phyloP scores from a whole-genome alignment of 2,888 invertebrate genomes.

The Harmothoe impar region DNA sequence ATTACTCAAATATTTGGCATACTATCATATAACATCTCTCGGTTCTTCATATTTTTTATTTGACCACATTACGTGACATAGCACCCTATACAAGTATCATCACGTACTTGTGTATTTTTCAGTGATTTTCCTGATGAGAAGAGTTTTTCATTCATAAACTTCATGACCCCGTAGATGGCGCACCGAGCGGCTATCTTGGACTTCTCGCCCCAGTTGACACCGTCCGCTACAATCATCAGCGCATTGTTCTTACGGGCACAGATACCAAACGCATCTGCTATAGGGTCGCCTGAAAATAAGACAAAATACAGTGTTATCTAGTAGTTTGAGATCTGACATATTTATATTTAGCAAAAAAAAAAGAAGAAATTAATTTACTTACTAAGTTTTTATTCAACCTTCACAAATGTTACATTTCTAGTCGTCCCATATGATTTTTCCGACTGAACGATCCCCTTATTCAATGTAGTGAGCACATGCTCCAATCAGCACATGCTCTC shows the following conservation, averaged over 20 bases:
- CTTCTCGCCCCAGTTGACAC: constrained; percentile 96
- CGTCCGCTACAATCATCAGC: constrained; percentile 92
- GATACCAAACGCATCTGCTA: constrained; percentile 93
- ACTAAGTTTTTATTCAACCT: too few relatives aligned
- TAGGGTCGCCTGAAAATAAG: constrained; percentile 88
- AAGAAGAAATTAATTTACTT: too few relatives aligned
- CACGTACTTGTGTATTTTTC: constrained; percentile 81
- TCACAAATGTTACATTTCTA: too few relatives aligned
- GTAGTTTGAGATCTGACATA: too few relatives aligned
- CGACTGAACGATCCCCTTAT: too few relatives aligned
- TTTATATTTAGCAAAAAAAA: too few relatives aligned
- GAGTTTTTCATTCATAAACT: constrained; percentile 88
- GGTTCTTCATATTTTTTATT: too few relatives aligned
- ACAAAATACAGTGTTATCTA: neutral
- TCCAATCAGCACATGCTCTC: too few relatives aligned
- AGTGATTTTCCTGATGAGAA: constrained; percentile 78
- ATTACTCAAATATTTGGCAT: too few relatives aligned
- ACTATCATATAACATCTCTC: too few relatives aligned
- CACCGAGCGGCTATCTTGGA: constrained; percentile 92
- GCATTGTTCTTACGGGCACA: constrained; percentile 88
- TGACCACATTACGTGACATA: neutral
- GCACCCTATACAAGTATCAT: neutral
- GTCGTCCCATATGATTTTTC: too few relatives aligned
- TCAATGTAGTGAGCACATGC: too few relatives aligned
- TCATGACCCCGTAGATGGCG: constrained; percentile 92